Evolutionary conservation across 2,888 invertebrate species (phyloP), one percentile per base, ranked within the genome.

Genomic region (Parelbella ahira): DNA sequence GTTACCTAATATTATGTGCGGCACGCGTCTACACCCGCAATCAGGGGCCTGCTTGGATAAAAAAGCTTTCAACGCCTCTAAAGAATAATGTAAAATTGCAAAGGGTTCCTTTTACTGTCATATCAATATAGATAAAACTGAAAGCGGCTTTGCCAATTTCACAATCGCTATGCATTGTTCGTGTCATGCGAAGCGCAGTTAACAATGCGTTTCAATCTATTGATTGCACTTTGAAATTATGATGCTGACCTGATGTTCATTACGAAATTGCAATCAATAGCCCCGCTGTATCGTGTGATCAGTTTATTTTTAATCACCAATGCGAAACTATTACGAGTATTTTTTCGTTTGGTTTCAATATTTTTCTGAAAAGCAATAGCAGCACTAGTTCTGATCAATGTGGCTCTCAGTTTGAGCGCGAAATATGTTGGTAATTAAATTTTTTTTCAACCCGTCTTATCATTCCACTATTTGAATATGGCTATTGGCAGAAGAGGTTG

Each of bases 1-100:
- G 73, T 63, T 59, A 68, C 63, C 61, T 70, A 67, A 69, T 67
- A 68, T 60, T 58, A 57, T 56, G 53, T 50, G 55, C 48, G 50
- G 52, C 54, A 52, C 51, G 57, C 58, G 48, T 51, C 13, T 4
- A 4, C 8, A 28, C 13, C 21, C 23, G 18, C 28, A 28, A 21
- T 42, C 28, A 42, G 25, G 20, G 19, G 8, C n/a, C 13, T 27
- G 4, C 13, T 8, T 4, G 24, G 30, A 32, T 25, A 39, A 33
- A 33, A 41, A 19, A 19, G 24, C 25, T 19, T 39, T 39, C 9
- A 38, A 23, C 6, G 24, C 18, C 7, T 10, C 15, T 2, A 9
- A 15, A 10, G 4, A 9, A 29, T 4, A 29, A 5, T 29, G 8
- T 24, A 12, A 11, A 27, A 11, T 0, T n/a, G 1, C 4, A 13